Base-by-base conservation (phyloP, 1,140 invertebrate genomes). In the Schlechtendalia chinensis region DNA sequence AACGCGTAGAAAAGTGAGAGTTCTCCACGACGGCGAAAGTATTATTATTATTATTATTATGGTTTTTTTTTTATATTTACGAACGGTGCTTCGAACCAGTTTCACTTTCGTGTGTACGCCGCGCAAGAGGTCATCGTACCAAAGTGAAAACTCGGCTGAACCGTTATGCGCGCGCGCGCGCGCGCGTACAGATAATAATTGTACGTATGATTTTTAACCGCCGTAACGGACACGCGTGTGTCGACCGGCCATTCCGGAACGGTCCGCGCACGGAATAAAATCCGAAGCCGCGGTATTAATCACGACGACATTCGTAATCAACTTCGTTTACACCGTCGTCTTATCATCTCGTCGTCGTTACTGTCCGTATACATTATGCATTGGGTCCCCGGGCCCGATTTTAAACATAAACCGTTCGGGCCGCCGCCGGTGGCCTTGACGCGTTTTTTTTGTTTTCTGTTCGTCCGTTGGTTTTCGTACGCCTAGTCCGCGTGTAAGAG, bases 111-210 rank as follows among this genome's bases (percentile, higher is more conserved):
- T 63, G 39, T 59, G 24, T 47, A 27, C n/a, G 58, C 29, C 61
- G 75, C 22, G 39, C 69, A 29, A 79, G 75, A 79, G 75, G 56
- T 79, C 75, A 63, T 79, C 58, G 75, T n/a, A 79, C 75, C 75
- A 79, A 79, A 79, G 75, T 79, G 75, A 79, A 79, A 79, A 79
- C 75, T 47, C 75, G 58, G 75, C 58, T 79, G 27, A 47, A 63
- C 75, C 75, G 75, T 79, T 79, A 79, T 39, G 16, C n/a, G 45
- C 22, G 45, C 47, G 47, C 47, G 47, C 47, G 47, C 47, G 47
- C 12, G 47, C 11, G 47, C 11, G 47, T 50, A 12, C 11, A 11
- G 1, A 11, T 39, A 50, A 12, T 50, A 8, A 50, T 50, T 12
- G 14, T 50, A 50, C 32, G 11, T 65, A 65, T n/a, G 22, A 5